Conservation (phyloP, 2,113 vertebrate genomes). For the Erythrolamprus reginae region DNA sequence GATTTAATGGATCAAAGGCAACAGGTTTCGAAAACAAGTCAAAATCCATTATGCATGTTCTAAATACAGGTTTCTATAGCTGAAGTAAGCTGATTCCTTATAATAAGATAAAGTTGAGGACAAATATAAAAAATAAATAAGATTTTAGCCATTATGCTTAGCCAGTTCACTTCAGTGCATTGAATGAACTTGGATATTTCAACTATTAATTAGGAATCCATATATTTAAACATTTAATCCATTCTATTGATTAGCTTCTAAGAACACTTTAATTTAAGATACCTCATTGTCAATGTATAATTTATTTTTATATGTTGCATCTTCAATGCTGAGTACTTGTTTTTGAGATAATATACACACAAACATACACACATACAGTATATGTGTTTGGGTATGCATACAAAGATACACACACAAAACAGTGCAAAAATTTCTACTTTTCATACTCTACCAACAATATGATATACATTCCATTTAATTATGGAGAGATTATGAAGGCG, state of each 20-base stretch:
- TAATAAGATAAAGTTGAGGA: background rate
- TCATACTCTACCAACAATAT: background rate
- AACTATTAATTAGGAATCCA: background rate
- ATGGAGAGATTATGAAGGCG: background rate
- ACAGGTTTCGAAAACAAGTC: background rate
- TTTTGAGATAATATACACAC: slow-evolving; percentile 19
- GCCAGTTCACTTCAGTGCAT: background rate
- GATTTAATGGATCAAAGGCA: background rate
- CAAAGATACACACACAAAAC: too few species aligned
- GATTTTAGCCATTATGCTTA: background rate
- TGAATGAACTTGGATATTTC: slow-evolving; percentile 8
- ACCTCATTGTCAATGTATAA: background rate
- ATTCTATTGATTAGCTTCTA: slow-evolving; percentile 5
- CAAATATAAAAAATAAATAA: background rate
- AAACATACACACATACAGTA: too few species aligned
- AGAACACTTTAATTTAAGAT: background rate
- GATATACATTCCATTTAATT: background rate
- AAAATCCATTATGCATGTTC: background rate
- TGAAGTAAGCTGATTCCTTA: background rate
- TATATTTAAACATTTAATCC: slow-evolving; percentile 3
- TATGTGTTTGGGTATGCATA: too few species aligned
- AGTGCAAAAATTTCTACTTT: background rate
- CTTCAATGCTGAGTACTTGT: slow-evolving; percentile 6
- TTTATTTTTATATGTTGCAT: slow-evolving; percentile 1
- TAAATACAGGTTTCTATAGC: background rate